These are phyloP conservation scores for Syrmaticus mikado DNA, from an alignment of 2,113 vertebrate genomes.

Conservation along the genomic window DNA sequence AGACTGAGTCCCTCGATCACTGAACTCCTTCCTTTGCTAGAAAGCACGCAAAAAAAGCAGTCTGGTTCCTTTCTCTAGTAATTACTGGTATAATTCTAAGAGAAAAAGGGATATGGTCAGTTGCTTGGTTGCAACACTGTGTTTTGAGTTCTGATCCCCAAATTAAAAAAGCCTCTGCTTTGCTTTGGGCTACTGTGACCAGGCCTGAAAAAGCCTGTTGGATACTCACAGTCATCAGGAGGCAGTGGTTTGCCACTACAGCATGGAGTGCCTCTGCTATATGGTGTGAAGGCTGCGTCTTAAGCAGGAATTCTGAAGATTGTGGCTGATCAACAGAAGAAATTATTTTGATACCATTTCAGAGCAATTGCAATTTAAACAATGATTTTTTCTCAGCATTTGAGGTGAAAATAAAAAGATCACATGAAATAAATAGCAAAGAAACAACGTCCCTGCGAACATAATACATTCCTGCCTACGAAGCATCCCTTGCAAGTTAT, in stretches of 20 bases:
- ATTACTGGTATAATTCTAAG: not conserved
- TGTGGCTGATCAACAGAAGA: not conserved
- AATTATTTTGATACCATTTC: conserved; percentile 4
- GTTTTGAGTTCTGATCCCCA: conserved; percentile 12
- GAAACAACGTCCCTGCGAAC: conserved; percentile 1
- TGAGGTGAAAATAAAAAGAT: not conserved
- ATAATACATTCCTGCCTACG: conserved; percentile 5
- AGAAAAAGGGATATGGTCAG: not conserved
- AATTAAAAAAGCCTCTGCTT: conserved; percentile 10
- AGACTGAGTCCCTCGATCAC: not conserved
- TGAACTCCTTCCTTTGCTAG: conserved; percentile 25
- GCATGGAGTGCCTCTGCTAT: not conserved
- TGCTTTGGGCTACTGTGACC: conserved; percentile 1
- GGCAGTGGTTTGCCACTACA: not conserved
- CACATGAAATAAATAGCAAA: conserved; percentile 59
- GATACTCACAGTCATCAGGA: not conserved
- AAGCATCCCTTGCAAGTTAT: conserved; percentile 29
- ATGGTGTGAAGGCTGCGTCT: not conserved
- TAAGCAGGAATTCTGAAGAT: conserved; percentile 44
- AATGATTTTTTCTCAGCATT: not conserved
- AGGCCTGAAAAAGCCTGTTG: conserved; percentile 8
- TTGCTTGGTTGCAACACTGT: conserved; percentile 18
- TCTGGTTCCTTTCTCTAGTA: not conserved
- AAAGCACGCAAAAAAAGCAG: not conserved
- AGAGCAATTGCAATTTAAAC: conserved; percentile 13